Evolutionary conservation across 53 echinoderm and acorn worm genomes (phyloP), one percentile per base, ranked within the genome.

Genomic region (Pentamera pediparva): DNA sequence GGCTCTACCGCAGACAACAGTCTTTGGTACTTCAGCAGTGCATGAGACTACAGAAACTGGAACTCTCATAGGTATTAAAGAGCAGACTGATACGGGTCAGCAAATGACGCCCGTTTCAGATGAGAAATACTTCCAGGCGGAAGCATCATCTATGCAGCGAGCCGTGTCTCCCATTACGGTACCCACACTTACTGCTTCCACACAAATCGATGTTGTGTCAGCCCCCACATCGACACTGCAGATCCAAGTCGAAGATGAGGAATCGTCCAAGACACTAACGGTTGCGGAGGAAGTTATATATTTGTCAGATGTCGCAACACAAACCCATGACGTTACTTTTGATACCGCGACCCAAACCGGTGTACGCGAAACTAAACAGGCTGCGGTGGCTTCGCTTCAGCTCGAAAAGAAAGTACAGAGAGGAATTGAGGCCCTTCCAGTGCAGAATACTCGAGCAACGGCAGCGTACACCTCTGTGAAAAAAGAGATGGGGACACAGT

Each of bases 401-500:
- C n/a, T n/a, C n/a, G n/a, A n/a, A n/a, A n/a, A n/a, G n/a, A n/a
- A n/a, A n/a, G n/a, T n/a, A n/a, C 47, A 67, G 30, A 36, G 40
- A 27, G 39, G 40, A 7, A 26, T 28, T 5, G 67, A 40, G n/a
- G 3, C 45, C 15, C 47, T 43, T 27, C 67, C 67, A 18, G 47
- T 24, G 40, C 67, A 67, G 39, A 30, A 10, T 47, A 67, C 41
- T 43, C 24, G 43, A 3, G 67, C 41, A 24, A 67, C 67, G 45
- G 39, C 67, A 24, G 45, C 67, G 3, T 67, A 67, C 27, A 41
- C 40, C 24, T 26, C 67, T 25, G 17, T 43, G 30, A 41, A 1
- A 41, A 67, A 67, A 26, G 67, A 67, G n/a, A 67, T 67, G 67
- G 37, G 63, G 3, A 67, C 67, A 30, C 67, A 67, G 18, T 67